Evolutionary conservation across 1,140 invertebrate genomes (phyloP).

Genomic region (Leptonema lineaticorne): DNA sequence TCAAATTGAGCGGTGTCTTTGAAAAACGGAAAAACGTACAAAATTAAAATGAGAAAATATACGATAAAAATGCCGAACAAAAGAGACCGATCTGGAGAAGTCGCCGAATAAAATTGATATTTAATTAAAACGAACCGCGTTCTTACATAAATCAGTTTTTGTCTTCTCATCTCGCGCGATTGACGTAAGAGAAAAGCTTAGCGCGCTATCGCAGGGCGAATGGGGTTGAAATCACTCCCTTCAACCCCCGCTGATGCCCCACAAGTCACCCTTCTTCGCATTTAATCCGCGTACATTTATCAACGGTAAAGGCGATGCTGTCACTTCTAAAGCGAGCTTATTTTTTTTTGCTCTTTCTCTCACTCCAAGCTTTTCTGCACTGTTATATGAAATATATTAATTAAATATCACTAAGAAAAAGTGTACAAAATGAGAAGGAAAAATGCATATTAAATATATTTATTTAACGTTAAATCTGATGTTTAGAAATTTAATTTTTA

Average conservation of each 20-base stretch:
- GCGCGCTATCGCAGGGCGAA: conserved; percentile 10
- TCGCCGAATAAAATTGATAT: background rate
- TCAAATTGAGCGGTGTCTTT: no score
- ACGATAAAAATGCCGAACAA: no score
- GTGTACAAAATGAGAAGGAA: background rate
- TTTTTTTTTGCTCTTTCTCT: conserved; percentile 29
- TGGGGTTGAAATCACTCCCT: conserved; percentile 25
- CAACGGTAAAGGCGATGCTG: conserved; percentile 39
- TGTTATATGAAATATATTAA: conserved; percentile 27
- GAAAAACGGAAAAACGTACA: no score
- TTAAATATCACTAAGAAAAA: conserved; percentile 25
- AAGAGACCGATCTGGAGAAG: no score
- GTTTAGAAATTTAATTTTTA: no score
- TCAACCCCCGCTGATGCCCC: no score
- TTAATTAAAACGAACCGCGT: background rate
- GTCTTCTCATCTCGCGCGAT: background rate
- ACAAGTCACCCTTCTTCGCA: conserved; percentile 13
- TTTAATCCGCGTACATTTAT: conserved; percentile 41
- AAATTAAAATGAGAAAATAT: no score
- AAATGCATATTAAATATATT: background rate
- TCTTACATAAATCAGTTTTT: background rate
- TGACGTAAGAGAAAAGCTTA: conserved; percentile 15
- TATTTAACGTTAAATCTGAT: no score
- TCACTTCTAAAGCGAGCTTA: conserved; percentile 33
- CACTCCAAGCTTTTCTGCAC: background rate